Conservation (phyloP, 2,888 invertebrate species). For the Elegia similella region DNA sequence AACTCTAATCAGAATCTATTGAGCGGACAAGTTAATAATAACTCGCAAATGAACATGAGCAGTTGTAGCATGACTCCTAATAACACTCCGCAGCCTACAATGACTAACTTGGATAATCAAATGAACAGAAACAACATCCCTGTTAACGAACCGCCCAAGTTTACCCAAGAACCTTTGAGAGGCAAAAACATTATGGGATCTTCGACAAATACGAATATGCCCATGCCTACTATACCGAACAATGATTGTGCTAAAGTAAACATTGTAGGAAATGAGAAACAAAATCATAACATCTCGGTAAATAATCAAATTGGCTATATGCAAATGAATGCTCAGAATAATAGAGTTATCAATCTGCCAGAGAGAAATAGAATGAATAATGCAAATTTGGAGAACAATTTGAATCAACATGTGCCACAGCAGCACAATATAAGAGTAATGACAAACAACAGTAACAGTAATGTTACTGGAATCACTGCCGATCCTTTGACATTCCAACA, state of each 20-base stretch:
- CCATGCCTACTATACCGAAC: slow-evolving; percentile 55
- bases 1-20: slow-evolving; percentile 61
- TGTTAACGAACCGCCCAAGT: slow-evolving; percentile 64
- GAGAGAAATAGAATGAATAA: slow-evolving; percentile 67
- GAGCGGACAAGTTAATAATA: slow-evolving; percentile 52
- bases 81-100: slow-evolving; percentile 56
- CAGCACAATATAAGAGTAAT: slow-evolving; percentile 75
- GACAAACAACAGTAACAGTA: slow-evolving; percentile 62
- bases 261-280: slow-evolving; percentile 63
- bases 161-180: slow-evolving; percentile 60
- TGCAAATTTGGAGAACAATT: slow-evolving; percentile 58
- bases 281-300: slow-evolving; percentile 66
- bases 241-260: slow-evolving; percentile 71
- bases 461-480: slow-evolving; percentile 52
- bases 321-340: slow-evolving; percentile 73
- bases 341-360: slow-evolving; percentile 71
- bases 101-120: slow-evolving; percentile 60
- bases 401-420: slow-evolving; percentile 67
- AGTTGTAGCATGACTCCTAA: slow-evolving; percentile 65
- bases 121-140: slow-evolving; percentile 57
- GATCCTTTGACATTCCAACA: slow-evolving; percentile 70
- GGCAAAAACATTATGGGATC: slow-evolving; percentile 72
- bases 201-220: slow-evolving; percentile 49
- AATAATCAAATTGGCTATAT: slow-evolving; percentile 73
- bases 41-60: slow-evolving; percentile 66